Evolutionary conservation across 2,888 invertebrate species (phyloP).

Genomic region (Brenthis ino): DNA sequence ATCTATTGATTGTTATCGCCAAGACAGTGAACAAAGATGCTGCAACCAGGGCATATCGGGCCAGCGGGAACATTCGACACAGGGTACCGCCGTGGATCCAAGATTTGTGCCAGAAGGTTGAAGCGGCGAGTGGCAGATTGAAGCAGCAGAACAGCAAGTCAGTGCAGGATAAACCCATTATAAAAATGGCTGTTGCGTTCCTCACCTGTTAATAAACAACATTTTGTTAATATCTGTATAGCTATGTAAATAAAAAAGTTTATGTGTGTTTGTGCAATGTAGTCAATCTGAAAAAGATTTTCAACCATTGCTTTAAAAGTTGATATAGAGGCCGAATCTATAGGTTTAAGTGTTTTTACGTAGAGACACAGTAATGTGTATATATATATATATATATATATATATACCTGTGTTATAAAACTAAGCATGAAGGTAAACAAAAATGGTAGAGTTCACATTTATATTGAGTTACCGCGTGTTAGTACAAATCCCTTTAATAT

Average conservation of each 20-base stretch:
- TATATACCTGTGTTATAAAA: too few species aligned
- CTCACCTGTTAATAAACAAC: slow-evolving; percentile 82
- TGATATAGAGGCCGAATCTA: too few species aligned
- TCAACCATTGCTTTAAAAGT: too few species aligned
- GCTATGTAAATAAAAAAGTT: background rate
- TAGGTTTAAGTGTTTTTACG: too few species aligned
- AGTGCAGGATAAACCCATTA: slow-evolving; percentile 89
- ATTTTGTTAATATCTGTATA: background rate
- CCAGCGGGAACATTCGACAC: slow-evolving; percentile 88
- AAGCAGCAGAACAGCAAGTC: slow-evolving; percentile 91
- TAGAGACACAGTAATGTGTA: too few species aligned
- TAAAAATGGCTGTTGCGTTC: slow-evolving; percentile 92
- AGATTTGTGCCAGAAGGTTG: slow-evolving; percentile 86
- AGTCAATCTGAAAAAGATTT: too few species aligned
- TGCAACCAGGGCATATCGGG: slow-evolving; percentile 88
- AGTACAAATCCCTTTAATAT: too few species aligned
- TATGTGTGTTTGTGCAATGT: too few species aligned
- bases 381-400: too few species aligned
- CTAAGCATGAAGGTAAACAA: too few species aligned
- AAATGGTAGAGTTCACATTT: too few species aligned
- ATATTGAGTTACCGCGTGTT: too few species aligned
- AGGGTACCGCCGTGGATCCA: slow-evolving; percentile 87
- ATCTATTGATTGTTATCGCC: slow-evolving; percentile 91
- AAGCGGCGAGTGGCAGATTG: slow-evolving; percentile 89
- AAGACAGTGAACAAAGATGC: slow-evolving; percentile 90